These are phyloP conservation scores for Leptodactylus fallax DNA, from an alignment of 2,797 vertebrate genomes.

Conservation along the genomic window DNA sequence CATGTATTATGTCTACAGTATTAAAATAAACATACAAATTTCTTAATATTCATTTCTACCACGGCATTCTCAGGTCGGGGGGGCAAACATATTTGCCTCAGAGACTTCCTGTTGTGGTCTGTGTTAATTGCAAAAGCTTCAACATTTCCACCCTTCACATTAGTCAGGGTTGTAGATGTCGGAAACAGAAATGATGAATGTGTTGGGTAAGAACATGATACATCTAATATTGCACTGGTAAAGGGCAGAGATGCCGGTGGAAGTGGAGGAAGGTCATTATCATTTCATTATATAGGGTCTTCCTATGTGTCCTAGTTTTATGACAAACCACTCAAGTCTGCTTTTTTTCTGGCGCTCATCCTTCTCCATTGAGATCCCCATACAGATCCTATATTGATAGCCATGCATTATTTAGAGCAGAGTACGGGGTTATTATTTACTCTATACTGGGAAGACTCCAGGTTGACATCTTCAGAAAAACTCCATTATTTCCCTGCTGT, in stretches of 20 bases:
- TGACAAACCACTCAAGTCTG: background rate
- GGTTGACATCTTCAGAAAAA: conserved; percentile 1
- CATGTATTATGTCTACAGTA: background rate
- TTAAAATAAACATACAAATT: background rate
- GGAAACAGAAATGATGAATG: conserved; percentile 1
- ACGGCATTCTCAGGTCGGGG: background rate
- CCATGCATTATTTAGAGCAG: background rate
- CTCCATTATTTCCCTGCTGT: background rate
- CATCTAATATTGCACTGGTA: background rate
- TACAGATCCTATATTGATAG: background rate
- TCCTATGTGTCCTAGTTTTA: background rate
- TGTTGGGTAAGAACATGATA: background rate
- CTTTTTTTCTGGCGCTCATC: background rate
- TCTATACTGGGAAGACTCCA: background rate
- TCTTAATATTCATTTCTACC: background rate
- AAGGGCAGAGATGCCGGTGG: background rate
- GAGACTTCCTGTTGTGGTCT: background rate
- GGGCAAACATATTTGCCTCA: background rate
- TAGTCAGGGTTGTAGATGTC: background rate
- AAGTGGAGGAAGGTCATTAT: background rate
- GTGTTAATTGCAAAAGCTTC: background rate
- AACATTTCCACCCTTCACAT: background rate
- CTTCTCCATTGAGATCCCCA: background rate
- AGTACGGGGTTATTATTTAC: background rate
- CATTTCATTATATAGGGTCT: background rate